Conservation (phyloP, 1,140 invertebrate genomes). For the Drosophila willistoni region DNA sequence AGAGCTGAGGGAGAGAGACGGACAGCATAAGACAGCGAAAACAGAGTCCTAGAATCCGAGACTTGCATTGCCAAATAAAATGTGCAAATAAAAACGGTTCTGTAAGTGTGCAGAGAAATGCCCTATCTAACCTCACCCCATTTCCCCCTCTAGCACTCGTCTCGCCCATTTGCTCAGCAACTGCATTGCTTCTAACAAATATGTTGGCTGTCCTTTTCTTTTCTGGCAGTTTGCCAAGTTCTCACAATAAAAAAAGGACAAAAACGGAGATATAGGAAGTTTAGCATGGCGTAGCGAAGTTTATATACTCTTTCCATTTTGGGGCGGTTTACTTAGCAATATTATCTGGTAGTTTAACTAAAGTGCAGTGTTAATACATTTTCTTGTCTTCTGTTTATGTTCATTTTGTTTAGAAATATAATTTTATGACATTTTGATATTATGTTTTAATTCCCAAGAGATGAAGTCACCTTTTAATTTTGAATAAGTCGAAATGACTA, state of each 20-base stretch:
- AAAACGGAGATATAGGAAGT: not conserved
- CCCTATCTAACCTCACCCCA: not conserved
- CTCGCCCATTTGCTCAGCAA: conserved; percentile 27
- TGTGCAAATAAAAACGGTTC: conserved; percentile 62
- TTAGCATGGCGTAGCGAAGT: not conserved
- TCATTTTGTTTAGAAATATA: too few relatives aligned
- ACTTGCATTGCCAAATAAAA: conserved; percentile 43
- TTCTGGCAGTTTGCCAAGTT: conserved; percentile 66
- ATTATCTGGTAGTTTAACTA: too few relatives aligned
- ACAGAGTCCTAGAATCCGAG: conserved; percentile 28
- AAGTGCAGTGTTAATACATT: too few relatives aligned
- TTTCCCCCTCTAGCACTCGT: not conserved
- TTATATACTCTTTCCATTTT: not conserved
- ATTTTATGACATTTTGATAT: too few relatives aligned
- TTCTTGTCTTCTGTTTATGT: too few relatives aligned
- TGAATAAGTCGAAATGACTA: too few relatives aligned
- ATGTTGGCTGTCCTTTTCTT: conserved; percentile 40
- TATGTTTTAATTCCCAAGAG: too few relatives aligned
- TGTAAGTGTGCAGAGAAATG: conserved; percentile 47
- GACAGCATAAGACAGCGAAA: conserved; percentile 4
- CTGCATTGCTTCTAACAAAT: conserved; percentile 52
- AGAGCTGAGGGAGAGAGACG: not conserved
- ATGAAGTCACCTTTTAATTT: too few relatives aligned
- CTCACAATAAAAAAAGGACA: not conserved
- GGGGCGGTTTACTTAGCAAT: too few relatives aligned